Base-by-base conservation (phyloP, 2,888 invertebrate species). In the Yponomeuta sedellus region DNA sequence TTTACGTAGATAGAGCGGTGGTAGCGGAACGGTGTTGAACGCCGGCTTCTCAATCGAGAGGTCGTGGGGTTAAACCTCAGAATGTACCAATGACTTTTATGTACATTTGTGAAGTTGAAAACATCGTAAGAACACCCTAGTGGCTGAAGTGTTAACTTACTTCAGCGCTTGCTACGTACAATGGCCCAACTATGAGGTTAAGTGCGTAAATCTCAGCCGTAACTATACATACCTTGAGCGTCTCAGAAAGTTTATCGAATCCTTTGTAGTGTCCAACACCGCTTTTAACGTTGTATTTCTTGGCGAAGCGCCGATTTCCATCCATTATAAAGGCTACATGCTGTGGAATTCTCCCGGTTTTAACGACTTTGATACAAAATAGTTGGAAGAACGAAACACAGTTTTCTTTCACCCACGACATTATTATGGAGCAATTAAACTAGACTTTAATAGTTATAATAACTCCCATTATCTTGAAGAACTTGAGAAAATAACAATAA, bases 311-410 rank as follows among this genome's bases (percentile, higher is more conserved):
- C 66, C 99, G 93, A 85, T 99, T 99, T 8, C 99, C 99, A 88
- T 99, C 99, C 99, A 99, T 99, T 69, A 99, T 99, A 79, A 99
- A 96, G 1, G 99, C 99, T 70, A 99, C 92, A 85, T 99, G 99
- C 69, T 94, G 93, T 0, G 99, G 99, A 68, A 99, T 90, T 40
- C 94, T 93, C 3, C 98, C 98, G 56, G 94, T 93, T 83, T 94
- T 96, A 25, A 98, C 87, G 10, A 98, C 91, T 81, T 86, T 86
- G 56, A 91, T 85, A 74, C 95, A 95, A 65, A 96, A 86, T 65
- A 92, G 91, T 89, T 98, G 96, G 67, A 96, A 88, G 93, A 95
- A 96, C 68, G 93, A 93, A 73, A 96, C 92, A 68, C 94, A 92
- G 71, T 93, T 94, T 70, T 97, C 95, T 66, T 94, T 93, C 69